Evolutionary conservation across 2,797 vertebrate species (phyloP).

Genomic region (Gymnoscopelus microlampas): DNA sequence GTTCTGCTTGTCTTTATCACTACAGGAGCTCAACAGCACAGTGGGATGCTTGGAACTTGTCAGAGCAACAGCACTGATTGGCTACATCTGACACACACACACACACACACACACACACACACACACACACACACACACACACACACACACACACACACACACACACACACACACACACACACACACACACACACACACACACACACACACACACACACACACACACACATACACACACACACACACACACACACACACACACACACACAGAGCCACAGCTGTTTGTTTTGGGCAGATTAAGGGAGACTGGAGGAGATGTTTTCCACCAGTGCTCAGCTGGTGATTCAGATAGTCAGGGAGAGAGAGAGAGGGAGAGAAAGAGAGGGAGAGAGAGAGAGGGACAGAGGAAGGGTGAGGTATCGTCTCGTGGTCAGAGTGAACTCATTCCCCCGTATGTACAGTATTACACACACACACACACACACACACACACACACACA

Average conservation of each 20-base stretch:
- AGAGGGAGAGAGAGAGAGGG: conserved; percentile 52
- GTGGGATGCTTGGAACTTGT: conserved; percentile 39
- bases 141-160: neutral
- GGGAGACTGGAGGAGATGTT: conserved; percentile 52
- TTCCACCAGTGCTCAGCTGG: conserved; percentile 54
- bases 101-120: neutral
- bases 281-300: conserved; percentile 59
- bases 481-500: too few species aligned
- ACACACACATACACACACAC: conserved; percentile 12
- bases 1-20: too few species aligned
- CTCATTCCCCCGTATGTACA: conserved; percentile 56
- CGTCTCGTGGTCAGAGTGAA: conserved; percentile 75
- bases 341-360: conserved; percentile 66
- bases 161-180: conserved; percentile 9
- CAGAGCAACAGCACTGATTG: conserved; percentile 20
- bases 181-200: neutral
- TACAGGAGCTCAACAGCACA: conserved; percentile 28
- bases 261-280: conserved; percentile 36
- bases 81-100: conserved; percentile 16
- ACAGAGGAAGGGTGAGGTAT: conserved; percentile 70
- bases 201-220: neutral
- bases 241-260: conserved; percentile 9
- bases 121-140: neutral
- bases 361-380: conserved; percentile 62
- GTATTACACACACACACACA: too few species aligned